Percentiles rank a stretch among this genome's conserved stretches.
These are phyloP conservation scores for Xestoiulus laeticollis DNA, from an alignment of 2,888 invertebrate genomes.

Conservation along the genomic window DNA sequence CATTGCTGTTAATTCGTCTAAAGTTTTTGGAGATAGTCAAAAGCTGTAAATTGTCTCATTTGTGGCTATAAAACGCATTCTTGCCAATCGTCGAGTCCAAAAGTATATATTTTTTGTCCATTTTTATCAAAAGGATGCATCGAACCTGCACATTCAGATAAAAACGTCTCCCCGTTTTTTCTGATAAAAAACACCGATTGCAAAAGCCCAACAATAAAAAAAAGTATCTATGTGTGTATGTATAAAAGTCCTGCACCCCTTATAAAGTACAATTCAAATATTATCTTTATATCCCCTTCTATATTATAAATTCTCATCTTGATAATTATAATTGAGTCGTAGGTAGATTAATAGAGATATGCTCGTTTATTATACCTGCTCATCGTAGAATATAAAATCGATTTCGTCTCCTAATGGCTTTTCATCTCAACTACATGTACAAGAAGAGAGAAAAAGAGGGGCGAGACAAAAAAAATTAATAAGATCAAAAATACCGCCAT, in stretches of 20 bases:
- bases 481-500: constrained; percentile 20
- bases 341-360: constrained; percentile 6
- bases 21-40: background rate
- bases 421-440: background rate
- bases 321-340: constrained; percentile 31
- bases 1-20: too few relatives aligned
- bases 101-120: background rate
- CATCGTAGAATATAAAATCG: background rate
- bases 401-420: background rate
- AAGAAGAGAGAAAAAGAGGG: too few relatives aligned
- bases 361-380: constrained; percentile 1
- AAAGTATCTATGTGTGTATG: too few relatives aligned
- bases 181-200: constrained; percentile 2
- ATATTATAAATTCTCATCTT: constrained; percentile 37
- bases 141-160: constrained; percentile 37
- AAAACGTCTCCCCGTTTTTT: constrained; percentile 10
- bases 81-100: too few relatives aligned
- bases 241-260: background rate
- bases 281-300: background rate
- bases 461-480: background rate
- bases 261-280: background rate
- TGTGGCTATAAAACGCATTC: background rate
- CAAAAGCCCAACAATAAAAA: constrained; percentile 1
- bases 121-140: background rate
- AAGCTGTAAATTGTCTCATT: background rate